Base-by-base conservation (phyloP, 2,797 vertebrate species). In the Aphelocoma californica region DNA sequence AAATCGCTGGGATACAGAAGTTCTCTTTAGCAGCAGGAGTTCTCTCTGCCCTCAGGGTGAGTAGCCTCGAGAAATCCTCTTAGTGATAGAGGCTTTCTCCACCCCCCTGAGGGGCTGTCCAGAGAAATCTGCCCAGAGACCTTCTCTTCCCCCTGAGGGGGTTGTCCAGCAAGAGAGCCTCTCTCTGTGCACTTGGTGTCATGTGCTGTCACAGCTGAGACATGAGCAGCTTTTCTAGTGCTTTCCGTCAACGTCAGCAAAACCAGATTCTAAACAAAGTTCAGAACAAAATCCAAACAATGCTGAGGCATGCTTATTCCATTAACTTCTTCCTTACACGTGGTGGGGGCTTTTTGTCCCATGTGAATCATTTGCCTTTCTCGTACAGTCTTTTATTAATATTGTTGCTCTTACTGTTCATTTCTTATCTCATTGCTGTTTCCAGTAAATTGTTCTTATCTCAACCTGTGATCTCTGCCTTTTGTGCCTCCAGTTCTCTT, bases 31-130 rank as follows among this genome's bases (percentile, higher is more conserved):
- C 44, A 60, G 17, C 44, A 74, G 34, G 28, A 40, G 8, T 16
- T 38, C 28, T 19, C 28, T 48, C 28, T 5, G 4, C 13, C 3
- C 56, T 25, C 1, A 0, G 6, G 4, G 6, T 7, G 7, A 48
- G 28, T 19, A 36, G 10, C 28, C n/a, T 44, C 9, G 17, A 38
- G 16, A 18, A 60, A 15, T 32, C 34, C 28, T 19, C n/a, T 44
- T 4, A 26, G 40, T 23, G 57, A 32, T 2, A 12, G 34, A 45
- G 19, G 32, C 14, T 73, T 57, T 73, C 19, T 45, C 26, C 42
- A 73, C 4, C 32, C 53, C 6, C 0, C 1, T 34, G 31, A 12
- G 18, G 24, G 10, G 31, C 17, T 6, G 5, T 16, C 31, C 6
- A 4, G 69, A 72, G 51, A 34, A 72, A n/a, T 17, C 6, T 5